Evolutionary conservation across 2,797 vertebrate genomes (phyloP).

Genomic region (Natrix natrix): DNA sequence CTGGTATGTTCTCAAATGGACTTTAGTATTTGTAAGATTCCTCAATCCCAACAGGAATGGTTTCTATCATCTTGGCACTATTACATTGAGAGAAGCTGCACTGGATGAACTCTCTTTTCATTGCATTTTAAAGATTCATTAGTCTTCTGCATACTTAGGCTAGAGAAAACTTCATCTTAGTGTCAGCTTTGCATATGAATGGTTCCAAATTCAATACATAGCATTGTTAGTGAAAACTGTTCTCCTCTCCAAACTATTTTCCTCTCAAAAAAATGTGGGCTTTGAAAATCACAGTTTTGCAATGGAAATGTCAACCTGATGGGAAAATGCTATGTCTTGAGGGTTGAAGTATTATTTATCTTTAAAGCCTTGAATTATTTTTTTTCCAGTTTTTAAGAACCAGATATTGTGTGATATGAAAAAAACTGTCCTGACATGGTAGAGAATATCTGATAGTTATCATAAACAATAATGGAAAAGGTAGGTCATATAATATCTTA

Average conservation of each 20-base stretch:
- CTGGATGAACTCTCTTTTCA: background rate
- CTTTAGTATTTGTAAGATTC: background rate
- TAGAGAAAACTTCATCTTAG: background rate
- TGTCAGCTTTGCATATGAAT: background rate
- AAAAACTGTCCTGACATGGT: background rate
- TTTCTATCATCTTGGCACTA: background rate
- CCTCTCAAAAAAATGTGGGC: background rate
- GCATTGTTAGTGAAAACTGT: background rate
- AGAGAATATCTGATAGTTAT: background rate
- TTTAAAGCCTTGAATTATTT: background rate
- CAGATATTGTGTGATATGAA: background rate
- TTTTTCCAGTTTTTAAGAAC: background rate
- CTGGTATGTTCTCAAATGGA: background rate
- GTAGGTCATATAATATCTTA: background rate
- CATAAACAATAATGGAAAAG: background rate
- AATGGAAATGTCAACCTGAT: background rate
- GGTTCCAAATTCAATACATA: background rate
- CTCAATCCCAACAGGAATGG: too few relatives aligned
- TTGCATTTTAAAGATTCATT: background rate
- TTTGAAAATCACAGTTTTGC: background rate
- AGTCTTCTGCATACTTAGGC: background rate
- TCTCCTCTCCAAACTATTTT: background rate
- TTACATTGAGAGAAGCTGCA: background rate
- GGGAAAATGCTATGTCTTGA: background rate
- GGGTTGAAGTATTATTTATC: background rate